Conservation (phyloP, 2,113 vertebrate species). For the Pedetes capensis region DNA sequence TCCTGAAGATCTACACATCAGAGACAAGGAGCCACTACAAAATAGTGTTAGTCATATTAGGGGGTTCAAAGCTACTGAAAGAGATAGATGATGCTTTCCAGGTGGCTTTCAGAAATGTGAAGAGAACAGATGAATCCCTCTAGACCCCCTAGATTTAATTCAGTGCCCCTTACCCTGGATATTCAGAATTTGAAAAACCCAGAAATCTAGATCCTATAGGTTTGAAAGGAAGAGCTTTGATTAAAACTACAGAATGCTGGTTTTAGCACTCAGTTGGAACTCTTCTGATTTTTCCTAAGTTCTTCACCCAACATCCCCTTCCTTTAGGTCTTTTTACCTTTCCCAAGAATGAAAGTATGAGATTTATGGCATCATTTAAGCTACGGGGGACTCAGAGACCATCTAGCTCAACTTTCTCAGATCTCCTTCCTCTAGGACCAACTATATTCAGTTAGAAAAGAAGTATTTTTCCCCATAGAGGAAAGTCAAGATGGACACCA, state of each 20-base stretch:
- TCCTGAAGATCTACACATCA: neutral
- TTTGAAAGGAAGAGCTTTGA: conserved; percentile 40
- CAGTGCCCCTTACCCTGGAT: neutral
- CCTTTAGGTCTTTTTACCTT: conserved; percentile 9
- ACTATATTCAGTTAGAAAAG: neutral
- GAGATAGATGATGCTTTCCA: neutral
- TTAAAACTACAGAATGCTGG: neutral
- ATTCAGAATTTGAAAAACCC: conserved; percentile 9
- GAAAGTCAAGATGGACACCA: conserved; percentile 52
- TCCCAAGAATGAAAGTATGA: conserved; percentile 34
- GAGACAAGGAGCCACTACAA: conserved; percentile 8
- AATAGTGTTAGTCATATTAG: conserved; percentile 74
- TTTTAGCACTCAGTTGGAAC: neutral
- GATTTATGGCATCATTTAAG: conserved; percentile 14
- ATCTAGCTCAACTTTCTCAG: neutral
- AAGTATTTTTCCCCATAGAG: neutral
- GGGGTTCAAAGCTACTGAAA: conserved; percentile 48
- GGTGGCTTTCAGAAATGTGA: conserved; percentile 20
- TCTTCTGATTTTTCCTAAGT: conserved; percentile 13
- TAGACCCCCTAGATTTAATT: neutral
- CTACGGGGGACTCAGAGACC: neutral
- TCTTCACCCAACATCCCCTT: neutral
- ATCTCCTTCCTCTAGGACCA: conserved; percentile 10
- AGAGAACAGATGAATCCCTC: neutral
- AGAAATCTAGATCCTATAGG: conserved; percentile 22